Base-by-base conservation (phyloP, 2,888 invertebrate genomes). In the Euzophera pinguis region DNA sequence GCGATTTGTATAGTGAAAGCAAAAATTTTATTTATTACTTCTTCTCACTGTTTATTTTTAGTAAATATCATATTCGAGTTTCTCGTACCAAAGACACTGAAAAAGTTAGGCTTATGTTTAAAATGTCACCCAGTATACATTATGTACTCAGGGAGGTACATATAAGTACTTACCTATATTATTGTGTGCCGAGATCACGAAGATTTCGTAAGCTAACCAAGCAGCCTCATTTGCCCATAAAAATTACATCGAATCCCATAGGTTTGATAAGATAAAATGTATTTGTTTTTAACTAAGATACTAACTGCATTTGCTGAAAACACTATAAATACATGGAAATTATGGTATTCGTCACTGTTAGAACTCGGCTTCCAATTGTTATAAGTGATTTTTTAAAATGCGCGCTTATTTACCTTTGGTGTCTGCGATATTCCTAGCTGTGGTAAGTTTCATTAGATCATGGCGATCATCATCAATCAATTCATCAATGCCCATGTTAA, bases 261-360 rank as follows among this genome's bases (percentile, higher is more conserved):
- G 60, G 61, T 57, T 48, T 48, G 77, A 79, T 79, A 75, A 79
- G 78, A 72, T 73, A 70, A 69, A 60, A 55, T 58, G 16, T 75
- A 71, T 75, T 73, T 74, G 65, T 60, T 69, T 38, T 59, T 52
- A 60, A 58, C 50, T 56, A 54, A 55, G 55, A 70, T 67, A 74
- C 65, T 69, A 58, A 60, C 63, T 64, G 60, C 61, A 62, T 69
- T 71, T 63, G 56, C 63, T 61, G 59, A 68, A 58, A 62, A 57
- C 61, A 53, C 65, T 83, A 84, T 84, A 85, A 78, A 83, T 78
- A 73, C 74, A 2, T 22, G 5, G 22, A 71, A 70, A 57, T 54
- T 45, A 55, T 60, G 55, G 53, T 53, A 27, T 32, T 41, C 50
- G 35, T 52, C 7, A 60, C 48, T 52, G 59, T 58, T 61, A 65